Percentiles rank a stretch among this genome's conserved stretches.
Conservation (phyloP, 2,797 vertebrate genomes). For the Enteromius mattozi region DNA sequence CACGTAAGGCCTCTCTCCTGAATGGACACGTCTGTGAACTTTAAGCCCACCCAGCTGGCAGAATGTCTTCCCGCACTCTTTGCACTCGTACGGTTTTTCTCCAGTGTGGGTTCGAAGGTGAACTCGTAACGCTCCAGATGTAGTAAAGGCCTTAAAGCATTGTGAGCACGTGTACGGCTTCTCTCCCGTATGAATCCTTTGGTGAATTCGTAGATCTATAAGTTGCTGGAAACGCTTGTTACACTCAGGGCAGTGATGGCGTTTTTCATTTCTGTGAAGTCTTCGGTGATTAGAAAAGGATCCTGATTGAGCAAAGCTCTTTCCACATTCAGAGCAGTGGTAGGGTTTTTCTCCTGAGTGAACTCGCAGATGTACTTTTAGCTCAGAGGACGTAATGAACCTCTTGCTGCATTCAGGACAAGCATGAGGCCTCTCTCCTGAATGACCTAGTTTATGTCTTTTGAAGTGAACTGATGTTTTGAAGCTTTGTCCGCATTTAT, state of each 20-base stretch:
- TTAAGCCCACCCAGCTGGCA: conserved; percentile 45
- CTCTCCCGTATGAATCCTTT: conserved; percentile 35
- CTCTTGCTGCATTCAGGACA: conserved; percentile 35
- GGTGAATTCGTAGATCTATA: conserved; percentile 33
- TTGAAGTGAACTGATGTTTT: conserved; percentile 34
- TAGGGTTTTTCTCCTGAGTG: conserved; percentile 48
- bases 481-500: conserved; percentile 23
- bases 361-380: conserved; percentile 45
- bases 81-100: conserved; percentile 41
- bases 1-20: conserved; percentile 50
- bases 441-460: conserved; percentile 39
- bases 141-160: conserved; percentile 35
- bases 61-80: conserved; percentile 32
- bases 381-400: conserved; percentile 37
- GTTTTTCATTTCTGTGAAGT: conserved; percentile 35
- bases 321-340: conserved; percentile 43
- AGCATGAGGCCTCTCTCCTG: conserved; percentile 22
- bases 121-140: conserved; percentile 36
- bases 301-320: conserved; percentile 38
- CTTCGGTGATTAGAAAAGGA: conserved; percentile 34
- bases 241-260: conserved; percentile 30
- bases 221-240: conserved; percentile 18
- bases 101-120: conserved; percentile 37
- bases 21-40: conserved; percentile 36
- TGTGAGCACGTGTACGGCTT: conserved; percentile 22